Evolutionary conservation across 1,140 invertebrate genomes (phyloP).

Genomic region (Hycleus cichorii): DNA sequence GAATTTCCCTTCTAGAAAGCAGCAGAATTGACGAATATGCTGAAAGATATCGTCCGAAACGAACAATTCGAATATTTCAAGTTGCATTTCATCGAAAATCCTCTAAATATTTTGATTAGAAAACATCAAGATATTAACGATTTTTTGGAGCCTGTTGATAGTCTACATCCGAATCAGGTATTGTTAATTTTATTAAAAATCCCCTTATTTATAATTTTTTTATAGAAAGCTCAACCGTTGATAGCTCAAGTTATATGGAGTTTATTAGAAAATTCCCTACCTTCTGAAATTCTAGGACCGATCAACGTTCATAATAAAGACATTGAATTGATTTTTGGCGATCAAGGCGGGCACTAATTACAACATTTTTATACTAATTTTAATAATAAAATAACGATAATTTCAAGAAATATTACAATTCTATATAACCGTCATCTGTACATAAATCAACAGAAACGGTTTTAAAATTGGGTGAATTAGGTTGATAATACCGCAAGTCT

Average conservation of each 20-base stretch:
- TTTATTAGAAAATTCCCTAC: conserved; percentile 30
- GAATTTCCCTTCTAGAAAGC: background rate
- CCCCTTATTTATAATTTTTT: background rate
- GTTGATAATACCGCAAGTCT: background rate
- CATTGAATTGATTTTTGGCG: conserved; percentile 27
- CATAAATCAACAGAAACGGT: background rate
- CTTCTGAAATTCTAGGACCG: conserved; percentile 32
- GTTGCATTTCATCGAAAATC: conserved; percentile 1
- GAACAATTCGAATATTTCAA: background rate
- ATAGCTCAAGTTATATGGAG: conserved; percentile 40
- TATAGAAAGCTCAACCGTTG: conserved; percentile 34
- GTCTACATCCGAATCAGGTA: conserved; percentile 48
- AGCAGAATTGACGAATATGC: background rate
- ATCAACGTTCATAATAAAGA: conserved; percentile 35
- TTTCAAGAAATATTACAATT: background rate
- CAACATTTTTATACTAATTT: background rate
- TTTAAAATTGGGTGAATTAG: background rate
- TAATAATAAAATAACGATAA: background rate
- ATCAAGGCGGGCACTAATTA: conserved; percentile 32
- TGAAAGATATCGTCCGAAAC: background rate
- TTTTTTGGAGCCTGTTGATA: conserved; percentile 47
- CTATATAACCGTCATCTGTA: background rate
- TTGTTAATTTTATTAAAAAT: background rate
- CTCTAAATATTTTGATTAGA: background rate
- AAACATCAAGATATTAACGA: conserved; percentile 37